phyloP scores from a whole-genome alignment of 2,888 invertebrate genomes.

The Rutpela maculata region DNA sequence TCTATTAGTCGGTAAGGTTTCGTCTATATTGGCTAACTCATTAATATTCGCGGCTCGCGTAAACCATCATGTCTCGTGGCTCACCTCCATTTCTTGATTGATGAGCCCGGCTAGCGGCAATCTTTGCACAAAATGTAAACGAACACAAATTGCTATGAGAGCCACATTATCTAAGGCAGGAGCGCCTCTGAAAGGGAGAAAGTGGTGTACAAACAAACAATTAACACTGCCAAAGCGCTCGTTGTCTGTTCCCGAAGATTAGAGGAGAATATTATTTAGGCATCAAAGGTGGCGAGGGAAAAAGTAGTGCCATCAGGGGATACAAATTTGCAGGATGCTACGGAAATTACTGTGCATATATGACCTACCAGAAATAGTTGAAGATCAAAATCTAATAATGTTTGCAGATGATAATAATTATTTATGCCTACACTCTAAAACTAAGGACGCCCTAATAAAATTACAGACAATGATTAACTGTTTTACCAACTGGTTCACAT shows the following conservation, averaged over 20 bases:
- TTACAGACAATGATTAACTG: too few relatives aligned
- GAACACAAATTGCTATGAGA: constrained; percentile 71
- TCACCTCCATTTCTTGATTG: constrained; percentile 69
- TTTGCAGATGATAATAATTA: too few relatives aligned
- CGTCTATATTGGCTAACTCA: constrained; percentile 66
- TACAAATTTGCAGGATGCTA: neutral
- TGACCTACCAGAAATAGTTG: too few relatives aligned
- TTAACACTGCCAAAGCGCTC: constrained; percentile 2
- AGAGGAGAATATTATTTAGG: neutral
- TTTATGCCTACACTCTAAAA: too few relatives aligned
- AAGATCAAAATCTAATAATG: too few relatives aligned
- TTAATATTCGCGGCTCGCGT: constrained; percentile 71
- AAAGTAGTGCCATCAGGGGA: neutral
- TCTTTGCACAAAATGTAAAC: constrained; percentile 69
- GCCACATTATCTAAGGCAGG: constrained; percentile 61
- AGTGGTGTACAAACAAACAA: constrained; percentile 2
- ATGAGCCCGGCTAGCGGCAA: constrained; percentile 65
- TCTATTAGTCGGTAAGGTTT: constrained; percentile 56
- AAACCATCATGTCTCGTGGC: constrained; percentile 68
- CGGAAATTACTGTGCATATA: neutral
- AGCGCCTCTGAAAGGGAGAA: constrained; percentile 2
- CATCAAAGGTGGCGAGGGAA: neutral
- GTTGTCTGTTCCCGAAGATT: neutral
- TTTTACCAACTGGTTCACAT: too few relatives aligned
- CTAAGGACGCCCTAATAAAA: too few relatives aligned